Conservation (phyloP, 2,113 vertebrate genomes). For the Peromyscus leucopus region DNA sequence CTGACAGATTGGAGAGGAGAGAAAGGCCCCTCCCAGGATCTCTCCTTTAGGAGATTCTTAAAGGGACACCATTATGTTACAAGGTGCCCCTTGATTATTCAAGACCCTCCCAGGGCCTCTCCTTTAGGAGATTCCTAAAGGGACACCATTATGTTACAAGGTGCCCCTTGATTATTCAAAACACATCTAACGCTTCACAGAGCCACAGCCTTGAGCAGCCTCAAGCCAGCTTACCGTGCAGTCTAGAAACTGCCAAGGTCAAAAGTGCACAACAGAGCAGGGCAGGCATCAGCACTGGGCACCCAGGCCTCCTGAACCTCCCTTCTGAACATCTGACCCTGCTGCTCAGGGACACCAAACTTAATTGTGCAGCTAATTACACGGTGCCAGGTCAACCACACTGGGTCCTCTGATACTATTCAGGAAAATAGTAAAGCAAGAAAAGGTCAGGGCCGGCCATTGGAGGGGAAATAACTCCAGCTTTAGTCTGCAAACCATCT, state of each 20-base stretch:
- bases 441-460: not conserved
- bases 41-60: not conserved
- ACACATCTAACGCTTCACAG: not conserved
- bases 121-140: not conserved
- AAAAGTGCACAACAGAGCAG: not conserved
- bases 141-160: not conserved
- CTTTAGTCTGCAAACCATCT: conserved; percentile 33
- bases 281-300: not conserved
- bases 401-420: not conserved
- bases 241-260: conserved; percentile 61
- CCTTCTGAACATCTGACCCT: not conserved
- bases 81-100: not conserved
- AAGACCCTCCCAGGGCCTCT: too few relatives aligned
- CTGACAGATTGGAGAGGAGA: not conserved
- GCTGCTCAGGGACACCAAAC: not conserved
- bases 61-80: not conserved
- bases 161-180: not conserved
- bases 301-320: not conserved
- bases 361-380: conserved; percentile 58
- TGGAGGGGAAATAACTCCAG: conserved; percentile 49
- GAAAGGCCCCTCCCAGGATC: fast-evolving
- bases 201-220: fast-evolving
- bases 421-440: not conserved
- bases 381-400: not conserved
- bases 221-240: conserved; percentile 20